phyloP scores from a whole-genome alignment of 2,888 invertebrate species.

The Odontocerum albicorne region DNA sequence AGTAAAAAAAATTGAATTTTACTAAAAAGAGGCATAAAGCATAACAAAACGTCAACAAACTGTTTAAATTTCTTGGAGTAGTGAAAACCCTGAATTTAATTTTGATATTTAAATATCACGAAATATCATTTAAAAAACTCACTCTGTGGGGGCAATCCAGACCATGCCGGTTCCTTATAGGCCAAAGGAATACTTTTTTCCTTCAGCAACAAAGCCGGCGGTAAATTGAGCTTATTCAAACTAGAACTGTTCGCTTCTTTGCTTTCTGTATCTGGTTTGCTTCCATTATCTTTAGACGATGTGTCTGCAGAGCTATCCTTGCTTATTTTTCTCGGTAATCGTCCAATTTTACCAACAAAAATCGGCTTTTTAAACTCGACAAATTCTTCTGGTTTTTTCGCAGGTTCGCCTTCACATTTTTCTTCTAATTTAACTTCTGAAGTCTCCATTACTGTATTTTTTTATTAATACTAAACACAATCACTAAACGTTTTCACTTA shows the following conservation, averaged over 20 bases:
- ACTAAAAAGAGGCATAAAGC: no score
- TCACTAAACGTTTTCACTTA: background rate
- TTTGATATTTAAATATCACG: no score
- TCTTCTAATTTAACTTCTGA: background rate
- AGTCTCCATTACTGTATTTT: no score
- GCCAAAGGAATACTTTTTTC: slow-evolving; percentile 56
- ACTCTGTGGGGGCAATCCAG: slow-evolving; percentile 62
- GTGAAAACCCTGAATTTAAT: no score
- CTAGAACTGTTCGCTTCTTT: slow-evolving; percentile 36
- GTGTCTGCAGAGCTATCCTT: slow-evolving; percentile 13
- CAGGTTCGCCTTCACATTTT: slow-evolving; percentile 1
- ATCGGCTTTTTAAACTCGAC: slow-evolving; percentile 59
- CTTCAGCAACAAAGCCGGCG: slow-evolving; percentile 45
- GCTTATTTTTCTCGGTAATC: slow-evolving; percentile 51
- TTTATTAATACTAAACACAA: no score
- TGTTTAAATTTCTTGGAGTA: no score
- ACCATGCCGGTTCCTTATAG: slow-evolving; percentile 83
- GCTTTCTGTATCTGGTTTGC: background rate
- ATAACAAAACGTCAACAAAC: no score
- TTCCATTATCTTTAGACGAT: background rate
- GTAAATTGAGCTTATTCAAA: slow-evolving; percentile 39
- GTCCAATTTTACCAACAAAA: slow-evolving; percentile 54
- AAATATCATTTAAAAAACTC: slow-evolving; percentile 36
- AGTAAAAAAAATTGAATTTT: no score
- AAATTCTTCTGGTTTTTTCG: slow-evolving; percentile 20